Percentiles rank a stretch among this genome's conserved stretches.
These are phyloP conservation scores for Anolis carolinensis DNA, from an alignment of 2,113 vertebrate genomes.

Conservation along the genomic window DNA sequence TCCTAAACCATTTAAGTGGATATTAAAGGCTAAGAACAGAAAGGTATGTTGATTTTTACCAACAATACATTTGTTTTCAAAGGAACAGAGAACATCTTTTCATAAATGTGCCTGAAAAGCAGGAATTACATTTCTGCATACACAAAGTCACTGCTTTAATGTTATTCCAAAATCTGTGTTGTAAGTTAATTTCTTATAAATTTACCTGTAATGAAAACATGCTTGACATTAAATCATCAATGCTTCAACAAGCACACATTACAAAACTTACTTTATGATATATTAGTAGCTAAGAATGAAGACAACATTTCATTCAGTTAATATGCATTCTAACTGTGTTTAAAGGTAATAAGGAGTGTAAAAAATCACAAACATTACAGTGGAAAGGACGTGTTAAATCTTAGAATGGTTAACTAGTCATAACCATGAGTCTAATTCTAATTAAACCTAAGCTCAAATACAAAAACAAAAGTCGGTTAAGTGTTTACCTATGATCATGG, in stretches of 20 bases:
- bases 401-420: neutral
- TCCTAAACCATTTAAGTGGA: too few relatives aligned
- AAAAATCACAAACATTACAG: neutral
- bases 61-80: too few relatives aligned
- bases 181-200: neutral
- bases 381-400: neutral
- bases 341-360: neutral
- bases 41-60: too few relatives aligned
- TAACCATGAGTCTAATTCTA: neutral
- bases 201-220: constrained; percentile 23
- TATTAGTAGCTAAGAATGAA: constrained; percentile 10
- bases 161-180: constrained; percentile 38
- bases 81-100: too few relatives aligned
- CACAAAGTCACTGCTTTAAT: constrained; percentile 26
- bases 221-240: neutral
- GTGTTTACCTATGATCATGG: neutral
- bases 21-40: too few relatives aligned
- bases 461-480: neutral
- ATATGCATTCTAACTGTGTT: neutral
- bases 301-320: neutral
- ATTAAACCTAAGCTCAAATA: neutral
- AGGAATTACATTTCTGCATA: constrained; percentile 39
- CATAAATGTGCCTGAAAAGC: constrained; percentile 22
- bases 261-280: neutral
- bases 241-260: neutral